Base-by-base conservation (phyloP, 2,888 invertebrate species). In the Pristionchus entomophagus region DNA sequence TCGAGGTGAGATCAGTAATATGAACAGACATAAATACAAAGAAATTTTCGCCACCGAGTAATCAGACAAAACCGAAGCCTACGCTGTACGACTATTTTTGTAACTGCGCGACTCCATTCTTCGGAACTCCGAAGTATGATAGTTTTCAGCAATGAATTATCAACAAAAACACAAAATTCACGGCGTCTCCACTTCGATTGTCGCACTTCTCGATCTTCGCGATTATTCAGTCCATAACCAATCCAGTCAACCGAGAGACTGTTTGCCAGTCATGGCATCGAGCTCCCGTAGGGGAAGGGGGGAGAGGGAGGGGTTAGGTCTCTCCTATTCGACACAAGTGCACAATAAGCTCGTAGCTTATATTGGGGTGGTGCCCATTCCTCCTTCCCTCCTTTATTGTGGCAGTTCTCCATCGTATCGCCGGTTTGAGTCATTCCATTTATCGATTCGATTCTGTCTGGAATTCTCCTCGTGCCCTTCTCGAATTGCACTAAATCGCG, bases 401-500 rank as follows among this genome's bases (percentile, higher is more conserved):
- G 29, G n/a, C 62, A 32, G 14, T 62, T 62, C 14, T 45, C 45
- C 45, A 10, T 45, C 62, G 17, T 62, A 62, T 17, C 62, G 62
- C 32, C 62, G 29, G 29, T 45, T 45, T 45, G 8, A 10, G n/a
- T 29, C 26, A 59, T 3, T 32, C 62, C 29, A 32, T 26, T 62
- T 26, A 62, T 62, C 62, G 29, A 62, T 62, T 62, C 62, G 62
- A 62, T 62, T 32, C 5, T 26, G 29, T 62, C 62, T 32, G 10
- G 29, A 62, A 26, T 8, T 26, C 8, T 8, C 29, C 19, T n/a
- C 62, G 17, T 29, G 17, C 22, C 17, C 29, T 17, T 62, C 62
- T 62, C 62, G 14, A 29, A 62, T 62, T 62, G 62, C 62, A 32
- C 62, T 62, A 62, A 62, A 62, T 62, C 62, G 29, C 29, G 62